Percentiles rank a stretch among this genome's conserved stretches.
Conservation (phyloP, 2,113 vertebrate genomes). For the Naja naja region DNA sequence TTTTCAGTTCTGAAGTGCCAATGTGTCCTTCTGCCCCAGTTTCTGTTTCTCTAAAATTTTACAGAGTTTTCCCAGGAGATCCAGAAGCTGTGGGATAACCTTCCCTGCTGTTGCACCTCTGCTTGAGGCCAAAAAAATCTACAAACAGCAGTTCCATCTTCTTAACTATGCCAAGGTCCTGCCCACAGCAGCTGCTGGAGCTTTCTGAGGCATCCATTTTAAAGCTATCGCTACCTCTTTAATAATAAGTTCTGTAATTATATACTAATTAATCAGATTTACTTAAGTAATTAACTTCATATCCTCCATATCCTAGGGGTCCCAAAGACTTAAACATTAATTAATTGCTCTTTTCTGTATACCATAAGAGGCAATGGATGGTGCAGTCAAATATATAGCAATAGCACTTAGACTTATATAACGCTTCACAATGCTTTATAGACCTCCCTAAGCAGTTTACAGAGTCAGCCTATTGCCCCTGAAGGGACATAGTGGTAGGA, state of each 20-base stretch:
- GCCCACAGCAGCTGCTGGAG: neutral
- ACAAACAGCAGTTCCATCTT: neutral
- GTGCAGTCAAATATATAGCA: neutral
- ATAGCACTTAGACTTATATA: neutral
- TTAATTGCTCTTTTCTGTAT: neutral
- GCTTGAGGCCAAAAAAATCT: neutral
- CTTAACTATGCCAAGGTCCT: neutral
- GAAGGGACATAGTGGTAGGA: too few species aligned
- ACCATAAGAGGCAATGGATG: neutral
- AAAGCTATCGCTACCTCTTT: neutral
- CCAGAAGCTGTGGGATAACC: neutral
- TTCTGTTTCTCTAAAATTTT: neutral
- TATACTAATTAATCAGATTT: neutral
- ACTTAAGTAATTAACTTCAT: neutral
- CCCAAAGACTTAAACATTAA: neutral
- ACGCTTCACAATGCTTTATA: neutral
- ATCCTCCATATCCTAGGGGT: neutral
- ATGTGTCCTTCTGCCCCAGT: neutral
- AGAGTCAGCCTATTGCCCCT: neutral
- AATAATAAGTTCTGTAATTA: neutral
- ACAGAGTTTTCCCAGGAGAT: neutral
- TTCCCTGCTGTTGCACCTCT: neutral
- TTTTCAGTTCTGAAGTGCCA: neutral
- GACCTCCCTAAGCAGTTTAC: neutral
- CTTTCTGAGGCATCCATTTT: neutral